phyloP scores from a whole-genome alignment of 2,797 vertebrate species.

The Novumbra hubbsi region DNA sequence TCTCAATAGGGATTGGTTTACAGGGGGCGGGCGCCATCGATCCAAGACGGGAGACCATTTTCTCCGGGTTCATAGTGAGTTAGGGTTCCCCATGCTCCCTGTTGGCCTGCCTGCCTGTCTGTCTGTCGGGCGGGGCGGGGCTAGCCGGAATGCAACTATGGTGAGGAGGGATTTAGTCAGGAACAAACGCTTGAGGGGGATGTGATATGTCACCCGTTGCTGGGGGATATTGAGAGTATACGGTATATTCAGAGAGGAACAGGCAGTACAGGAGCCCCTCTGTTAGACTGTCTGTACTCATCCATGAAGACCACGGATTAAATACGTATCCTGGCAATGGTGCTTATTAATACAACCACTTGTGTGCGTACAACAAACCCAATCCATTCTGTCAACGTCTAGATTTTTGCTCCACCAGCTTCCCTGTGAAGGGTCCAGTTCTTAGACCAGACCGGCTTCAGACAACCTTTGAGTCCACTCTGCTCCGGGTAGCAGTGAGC shows the following conservation, averaged over 20 bases:
- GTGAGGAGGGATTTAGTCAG: slow-evolving; percentile 65
- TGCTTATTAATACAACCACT: not conserved
- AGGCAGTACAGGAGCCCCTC: slow-evolving; percentile 52
- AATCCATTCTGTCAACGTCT: not conserved
- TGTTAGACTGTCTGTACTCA: slow-evolving; percentile 41
- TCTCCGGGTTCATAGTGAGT: slow-evolving; percentile 50
- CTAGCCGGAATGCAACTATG: slow-evolving; percentile 24
- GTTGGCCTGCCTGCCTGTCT: slow-evolving; percentile 41
- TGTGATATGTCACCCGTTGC: slow-evolving; percentile 69
- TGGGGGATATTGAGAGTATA: slow-evolving; percentile 47
- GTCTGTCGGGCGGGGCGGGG: slow-evolving; percentile 34
- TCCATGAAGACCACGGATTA: slow-evolving; percentile 37
- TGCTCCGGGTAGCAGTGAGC: not conserved
- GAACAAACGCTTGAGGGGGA: slow-evolving; percentile 68
- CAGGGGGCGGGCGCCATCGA: slow-evolving; percentile 67
- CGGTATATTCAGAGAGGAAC: slow-evolving; percentile 62
- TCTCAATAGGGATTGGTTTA: slow-evolving; percentile 63
- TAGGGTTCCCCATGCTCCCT: slow-evolving; percentile 57
- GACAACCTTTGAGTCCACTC: not conserved
- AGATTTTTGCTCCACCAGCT: not conserved
- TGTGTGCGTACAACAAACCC: not conserved
- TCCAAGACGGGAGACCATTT: slow-evolving; percentile 50
- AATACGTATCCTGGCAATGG: not conserved
- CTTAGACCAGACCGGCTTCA: not conserved
- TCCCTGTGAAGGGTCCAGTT: not conserved